Evolutionary conservation across 2,888 invertebrate species (phyloP).

Genomic region (Drosophila dives): DNA sequence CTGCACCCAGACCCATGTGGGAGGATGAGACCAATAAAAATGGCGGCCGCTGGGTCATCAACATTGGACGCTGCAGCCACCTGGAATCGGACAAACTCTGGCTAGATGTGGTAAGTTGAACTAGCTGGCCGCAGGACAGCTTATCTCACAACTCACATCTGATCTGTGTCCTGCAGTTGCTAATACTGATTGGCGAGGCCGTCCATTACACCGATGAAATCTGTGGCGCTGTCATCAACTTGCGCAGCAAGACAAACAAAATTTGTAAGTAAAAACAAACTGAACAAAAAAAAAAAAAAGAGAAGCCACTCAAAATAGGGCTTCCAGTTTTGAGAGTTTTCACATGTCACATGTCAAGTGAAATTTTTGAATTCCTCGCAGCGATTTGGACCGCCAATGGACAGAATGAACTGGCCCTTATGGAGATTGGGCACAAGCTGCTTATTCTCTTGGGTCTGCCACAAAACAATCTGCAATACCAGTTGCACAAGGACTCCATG

Average conservation of each 20-base stretch:
- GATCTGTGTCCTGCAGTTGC: conserved; percentile 83
- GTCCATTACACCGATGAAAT: conserved; percentile 96
- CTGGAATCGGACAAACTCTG: conserved; percentile 91
- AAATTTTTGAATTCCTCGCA: conserved; percentile 66
- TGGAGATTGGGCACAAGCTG: conserved; percentile 94
- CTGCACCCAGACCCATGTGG: conserved; percentile 91
- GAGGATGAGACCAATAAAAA: conserved; percentile 92
- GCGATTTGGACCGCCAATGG: conserved; percentile 95
- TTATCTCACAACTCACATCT: neutral
- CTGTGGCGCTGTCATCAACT: conserved; percentile 98
- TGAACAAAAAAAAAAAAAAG: neutral
- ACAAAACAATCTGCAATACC: conserved; percentile 88
- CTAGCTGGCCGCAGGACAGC: neutral
- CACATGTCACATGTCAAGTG: neutral
- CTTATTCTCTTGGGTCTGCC: conserved; percentile 91
- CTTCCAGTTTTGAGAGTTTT: neutral
- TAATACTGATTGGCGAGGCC: conserved; percentile 97
- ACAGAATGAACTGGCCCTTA: conserved; percentile 89
- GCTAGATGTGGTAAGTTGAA: conserved; percentile 88
- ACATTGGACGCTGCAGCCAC: conserved; percentile 90
- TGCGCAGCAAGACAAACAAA: conserved; percentile 96
- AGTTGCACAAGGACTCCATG: conserved; percentile 93
- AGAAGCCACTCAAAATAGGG: neutral
- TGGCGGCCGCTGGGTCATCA: conserved; percentile 93
- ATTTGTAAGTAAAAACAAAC: conserved; percentile 84